Base-by-base conservation (phyloP, 2,888 invertebrate species). In the Pollenia labialis region DNA sequence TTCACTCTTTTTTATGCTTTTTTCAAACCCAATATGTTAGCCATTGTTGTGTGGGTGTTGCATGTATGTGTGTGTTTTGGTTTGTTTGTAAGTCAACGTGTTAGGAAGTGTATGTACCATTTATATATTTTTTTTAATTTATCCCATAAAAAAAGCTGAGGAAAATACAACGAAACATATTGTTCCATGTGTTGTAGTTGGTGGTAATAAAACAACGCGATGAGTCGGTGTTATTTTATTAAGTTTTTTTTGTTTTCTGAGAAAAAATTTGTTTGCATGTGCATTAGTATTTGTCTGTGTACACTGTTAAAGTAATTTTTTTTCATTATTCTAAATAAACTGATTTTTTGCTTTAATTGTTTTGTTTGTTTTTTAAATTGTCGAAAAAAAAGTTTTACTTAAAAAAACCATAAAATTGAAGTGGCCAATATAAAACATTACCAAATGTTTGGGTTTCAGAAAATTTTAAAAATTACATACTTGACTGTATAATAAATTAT, bases 161-260 rank as follows among this genome's bases (percentile, higher is more conserved):
- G 1, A 50, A 50, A 68, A 48, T 0, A 12, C 14, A 71, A 56
- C 7, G 60, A 50, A 79, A 50, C 48, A 48, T 60, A 50, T 60
- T 69, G 52, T 44, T 60, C 44, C 23, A 44, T 69, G 62, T 62
- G 60, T 69, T 77, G 40, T 77, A 79, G 32, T 60, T 60, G 48
- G 62, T 50, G 52, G 46, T 71, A 44, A 46, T 80, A 54, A 40
- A 80, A 54, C 71, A 80, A 54, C 16, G 52, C 80, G 32, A 50
- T 44, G 52, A 52, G 16, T 80, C 44, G 46, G 12, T 60, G 58
- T 72, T 4, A 32, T 32, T 32, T 32, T 32, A 32, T 32, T 32
- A 32, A 32, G 32, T 4, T 23, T 42, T 23, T 76, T 56, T 52
- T 7, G 56, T 23, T 42, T 69, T 50, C 6, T 69, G 4, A 1